phyloP scores from a whole-genome alignment of 1,140 invertebrate species.

The Drosophila insularis region DNA sequence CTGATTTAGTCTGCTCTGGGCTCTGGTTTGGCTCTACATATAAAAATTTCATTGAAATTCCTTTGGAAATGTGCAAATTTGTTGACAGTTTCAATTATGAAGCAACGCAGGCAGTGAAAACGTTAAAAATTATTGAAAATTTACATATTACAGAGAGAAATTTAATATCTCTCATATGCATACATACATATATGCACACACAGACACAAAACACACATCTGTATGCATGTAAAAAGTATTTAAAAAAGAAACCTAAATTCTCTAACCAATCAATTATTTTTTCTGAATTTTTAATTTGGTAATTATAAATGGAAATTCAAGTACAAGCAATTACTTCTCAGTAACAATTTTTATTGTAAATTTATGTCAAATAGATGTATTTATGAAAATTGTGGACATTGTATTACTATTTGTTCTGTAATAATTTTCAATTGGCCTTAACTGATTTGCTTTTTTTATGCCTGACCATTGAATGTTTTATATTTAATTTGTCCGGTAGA shows the following conservation, averaged over 20 bases:
- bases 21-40: neutral
- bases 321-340: no score
- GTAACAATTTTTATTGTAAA: neutral
- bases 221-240: conserved; percentile 4
- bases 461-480: neutral
- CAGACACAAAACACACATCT: neutral
- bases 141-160: neutral
- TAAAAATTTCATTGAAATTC: conserved; percentile 16
- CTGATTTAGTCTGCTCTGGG: neutral
- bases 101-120: neutral
- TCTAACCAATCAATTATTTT: no score
- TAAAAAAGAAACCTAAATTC: neutral
- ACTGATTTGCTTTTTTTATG: neutral
- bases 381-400: neutral
- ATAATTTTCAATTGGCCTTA: neutral
- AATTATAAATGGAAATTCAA: no score
- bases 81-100: conserved; percentile 67
- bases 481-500: neutral
- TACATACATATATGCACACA: neutral
- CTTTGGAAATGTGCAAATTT: conserved; percentile 44
- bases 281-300: no score
- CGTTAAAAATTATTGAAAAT: neutral
- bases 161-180: neutral
- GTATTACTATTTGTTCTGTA: neutral
- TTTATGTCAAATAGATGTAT: neutral